A percentile compares a stretch with the other conserved stretches of the same genome.
Evolutionary conservation across 2,797 vertebrate genomes (phyloP).

Genomic region (Ctenochaetus hawaiiensis): DNA sequence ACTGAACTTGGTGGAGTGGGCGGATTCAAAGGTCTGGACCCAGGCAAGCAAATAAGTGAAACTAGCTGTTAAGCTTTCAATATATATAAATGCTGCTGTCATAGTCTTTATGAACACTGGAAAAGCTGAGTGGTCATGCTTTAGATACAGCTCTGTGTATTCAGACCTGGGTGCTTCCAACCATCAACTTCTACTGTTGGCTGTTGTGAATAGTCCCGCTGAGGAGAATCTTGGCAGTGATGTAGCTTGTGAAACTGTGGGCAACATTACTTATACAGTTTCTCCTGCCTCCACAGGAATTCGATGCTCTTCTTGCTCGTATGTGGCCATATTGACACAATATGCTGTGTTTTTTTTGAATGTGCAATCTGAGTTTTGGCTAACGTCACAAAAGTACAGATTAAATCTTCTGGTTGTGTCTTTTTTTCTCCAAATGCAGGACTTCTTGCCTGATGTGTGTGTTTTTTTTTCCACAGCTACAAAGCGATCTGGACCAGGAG

Average conservation of each 20-base stretch:
- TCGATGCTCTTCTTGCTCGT: background rate
- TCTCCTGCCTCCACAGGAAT: background rate
- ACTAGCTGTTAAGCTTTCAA: too few relatives aligned
- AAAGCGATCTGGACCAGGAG: slow-evolving; percentile 96
- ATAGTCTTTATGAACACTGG: too few relatives aligned
- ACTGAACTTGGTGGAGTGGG: too few relatives aligned
- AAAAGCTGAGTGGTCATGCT: background rate
- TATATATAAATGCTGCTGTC: too few relatives aligned
- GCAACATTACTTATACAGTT: background rate
- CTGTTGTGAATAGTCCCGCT: background rate
- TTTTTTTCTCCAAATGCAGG: background rate
- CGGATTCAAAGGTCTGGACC: too few relatives aligned
- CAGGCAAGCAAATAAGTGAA: too few relatives aligned
- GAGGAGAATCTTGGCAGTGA: background rate
- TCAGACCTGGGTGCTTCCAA: background rate
- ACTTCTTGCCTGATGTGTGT: background rate
- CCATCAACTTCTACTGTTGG: background rate
- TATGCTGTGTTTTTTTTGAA: background rate
- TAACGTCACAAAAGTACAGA: background rate
- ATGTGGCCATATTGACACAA: background rate
- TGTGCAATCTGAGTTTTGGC: background rate
- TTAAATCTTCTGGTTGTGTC: background rate
- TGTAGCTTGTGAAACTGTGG: background rate
- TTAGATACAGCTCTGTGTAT: background rate
- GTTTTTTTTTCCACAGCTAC: slow-evolving; percentile 84